A percentile compares a stretch with the other conserved stretches of the same genome.
These are phyloP conservation scores for Esox lucius DNA, from an alignment of 2,797 vertebrate species.

Conservation along the genomic window DNA sequence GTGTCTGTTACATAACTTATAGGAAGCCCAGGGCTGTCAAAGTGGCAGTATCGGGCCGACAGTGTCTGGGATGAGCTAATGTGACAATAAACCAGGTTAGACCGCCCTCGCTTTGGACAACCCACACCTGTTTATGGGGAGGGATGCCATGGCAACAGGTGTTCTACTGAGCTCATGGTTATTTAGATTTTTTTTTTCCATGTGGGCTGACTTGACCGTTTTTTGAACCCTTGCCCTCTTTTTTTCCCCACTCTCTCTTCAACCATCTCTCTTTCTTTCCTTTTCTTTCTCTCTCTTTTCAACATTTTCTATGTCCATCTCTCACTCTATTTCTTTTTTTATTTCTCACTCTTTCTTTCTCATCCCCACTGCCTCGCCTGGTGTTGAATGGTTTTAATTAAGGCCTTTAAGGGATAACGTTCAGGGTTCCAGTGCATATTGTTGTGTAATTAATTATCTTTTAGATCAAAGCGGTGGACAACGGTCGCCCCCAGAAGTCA, in stretches of 20 bases:
- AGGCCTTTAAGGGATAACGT: background rate
- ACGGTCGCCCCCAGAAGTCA: conserved; percentile 94
- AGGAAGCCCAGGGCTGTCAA: no score
- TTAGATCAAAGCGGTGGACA: conserved; percentile 98
- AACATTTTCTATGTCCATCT: background rate
- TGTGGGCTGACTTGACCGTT: background rate
- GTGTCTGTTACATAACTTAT: no score
- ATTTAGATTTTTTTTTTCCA: background rate
- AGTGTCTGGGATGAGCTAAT: background rate
- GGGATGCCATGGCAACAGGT: conserved; percentile 7
- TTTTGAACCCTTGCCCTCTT: background rate
- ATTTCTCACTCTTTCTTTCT: background rate
- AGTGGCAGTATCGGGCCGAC: background rate
- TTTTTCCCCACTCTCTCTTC: background rate
- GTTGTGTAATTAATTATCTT: background rate
- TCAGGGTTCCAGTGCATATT: background rate
- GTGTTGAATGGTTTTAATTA: background rate
- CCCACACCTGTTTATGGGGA: background rate
- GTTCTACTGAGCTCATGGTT: background rate
- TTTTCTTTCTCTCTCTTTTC: background rate
- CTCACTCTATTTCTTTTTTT: background rate
- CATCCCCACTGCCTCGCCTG: background rate
- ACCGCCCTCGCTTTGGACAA: background rate
- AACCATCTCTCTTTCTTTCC: background rate
- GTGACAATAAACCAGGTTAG: background rate